These are phyloP conservation scores for Brotula barbata DNA, from an alignment of 2,797 vertebrate species.

Conservation along the genomic window DNA sequence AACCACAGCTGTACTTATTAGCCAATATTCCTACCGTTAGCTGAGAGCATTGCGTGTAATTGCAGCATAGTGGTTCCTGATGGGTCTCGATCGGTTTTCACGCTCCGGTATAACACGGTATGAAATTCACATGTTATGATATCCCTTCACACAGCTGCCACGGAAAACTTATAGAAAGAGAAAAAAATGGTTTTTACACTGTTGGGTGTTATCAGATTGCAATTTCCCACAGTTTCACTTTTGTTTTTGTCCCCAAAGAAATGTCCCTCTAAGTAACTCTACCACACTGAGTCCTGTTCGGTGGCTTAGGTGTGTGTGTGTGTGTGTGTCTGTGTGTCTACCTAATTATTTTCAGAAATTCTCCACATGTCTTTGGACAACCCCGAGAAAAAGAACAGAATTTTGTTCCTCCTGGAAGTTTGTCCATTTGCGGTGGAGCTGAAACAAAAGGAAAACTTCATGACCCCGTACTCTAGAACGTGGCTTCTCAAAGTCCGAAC, in stretches of 20 bases:
- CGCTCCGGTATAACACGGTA: not conserved
- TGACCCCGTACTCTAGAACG: constrained; percentile 4
- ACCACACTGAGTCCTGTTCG: no score
- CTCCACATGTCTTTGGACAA: no score
- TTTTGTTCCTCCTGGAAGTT: constrained; percentile 4
- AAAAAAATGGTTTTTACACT: not conserved
- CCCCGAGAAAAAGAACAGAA: constrained; percentile 15
- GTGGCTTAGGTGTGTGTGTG: no score
- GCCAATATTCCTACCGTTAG: constrained; percentile 27
- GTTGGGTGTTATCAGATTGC: not conserved
- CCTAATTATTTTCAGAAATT: constrained; percentile 12
- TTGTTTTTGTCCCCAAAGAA: no score
- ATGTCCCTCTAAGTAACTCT: no score
- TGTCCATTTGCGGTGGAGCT: constrained; percentile 8
- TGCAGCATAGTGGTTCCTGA: constrained; percentile 18
- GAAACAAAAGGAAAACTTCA: constrained; percentile 17
- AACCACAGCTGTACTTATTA: constrained; percentile 36
- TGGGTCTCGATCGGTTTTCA: constrained; percentile 21
- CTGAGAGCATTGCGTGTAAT: constrained; percentile 16
- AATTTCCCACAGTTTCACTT: no score
- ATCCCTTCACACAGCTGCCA: constrained; percentile 25
- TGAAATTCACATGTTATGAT: constrained; percentile 21
- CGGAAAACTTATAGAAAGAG: not conserved
- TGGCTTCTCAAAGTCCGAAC: no score
- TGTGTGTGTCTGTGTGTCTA: no score